These are phyloP conservation scores for Plebejus anna DNA, from an alignment of 2,888 invertebrate species.

Conservation along the genomic window DNA sequence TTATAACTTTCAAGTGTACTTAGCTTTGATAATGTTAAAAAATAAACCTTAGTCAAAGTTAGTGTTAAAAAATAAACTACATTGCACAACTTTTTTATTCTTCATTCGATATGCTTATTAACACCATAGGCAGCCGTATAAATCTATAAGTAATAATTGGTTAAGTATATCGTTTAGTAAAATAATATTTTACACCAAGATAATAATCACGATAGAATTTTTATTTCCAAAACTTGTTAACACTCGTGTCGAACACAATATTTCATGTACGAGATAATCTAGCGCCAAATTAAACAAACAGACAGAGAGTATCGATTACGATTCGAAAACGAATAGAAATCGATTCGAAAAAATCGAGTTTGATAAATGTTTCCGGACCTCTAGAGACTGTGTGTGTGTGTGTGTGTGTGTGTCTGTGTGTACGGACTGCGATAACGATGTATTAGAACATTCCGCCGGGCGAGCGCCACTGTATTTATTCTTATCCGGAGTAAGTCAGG, in stretches of 20 bases:
- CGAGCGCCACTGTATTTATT: slow-evolving; percentile 75
- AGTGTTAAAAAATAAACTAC: background rate
- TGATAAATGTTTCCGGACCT: slow-evolving; percentile 40
- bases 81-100: background rate
- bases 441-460: slow-evolving; percentile 76
- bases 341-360: slow-evolving; percentile 39
- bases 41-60: background rate
- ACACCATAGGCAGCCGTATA: background rate
- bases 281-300: slow-evolving; percentile 17
- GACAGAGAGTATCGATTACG: slow-evolving; percentile 21
- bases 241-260: slow-evolving; percentile 11
- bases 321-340: slow-evolving; percentile 35
- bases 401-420: slow-evolving; percentile 44
- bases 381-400: slow-evolving; percentile 39
- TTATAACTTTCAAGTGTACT: no score
- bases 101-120: background rate
- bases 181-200: background rate
- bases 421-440: slow-evolving; percentile 71
- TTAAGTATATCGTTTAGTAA: background rate
- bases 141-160: background rate
- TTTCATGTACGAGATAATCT: background rate
- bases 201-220: background rate
- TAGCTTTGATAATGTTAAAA: no score
- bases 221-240: slow-evolving; percentile 3
- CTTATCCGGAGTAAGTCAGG: slow-evolving; percentile 77